Evolutionary conservation across 2,888 invertebrate genomes (phyloP).

Genomic region (Cantharis rustica): DNA sequence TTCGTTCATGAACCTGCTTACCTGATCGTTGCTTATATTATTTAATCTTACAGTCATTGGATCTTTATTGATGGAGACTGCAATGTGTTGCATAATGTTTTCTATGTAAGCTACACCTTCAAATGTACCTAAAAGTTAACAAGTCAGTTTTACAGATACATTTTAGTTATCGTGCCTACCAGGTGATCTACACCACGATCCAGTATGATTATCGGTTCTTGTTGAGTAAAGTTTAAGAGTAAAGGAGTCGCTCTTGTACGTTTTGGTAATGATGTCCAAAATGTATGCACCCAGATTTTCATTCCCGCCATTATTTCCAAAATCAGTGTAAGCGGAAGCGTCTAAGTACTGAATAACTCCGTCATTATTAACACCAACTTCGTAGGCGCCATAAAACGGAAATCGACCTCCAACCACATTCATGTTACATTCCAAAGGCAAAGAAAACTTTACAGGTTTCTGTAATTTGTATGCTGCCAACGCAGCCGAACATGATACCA

Average conservation of each 20-base stretch:
- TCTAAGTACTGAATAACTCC: conserved; percentile 73
- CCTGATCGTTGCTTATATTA: conserved; percentile 58
- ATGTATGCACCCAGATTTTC: conserved; percentile 58
- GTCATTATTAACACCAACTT: conserved; percentile 65
- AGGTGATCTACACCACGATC: conserved; percentile 70
- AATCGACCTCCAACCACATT: conserved; percentile 69
- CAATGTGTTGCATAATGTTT: conserved; percentile 56
- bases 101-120: conserved; percentile 39
- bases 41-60: conserved; percentile 62
- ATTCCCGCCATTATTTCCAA: conserved; percentile 59
- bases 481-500: conserved; percentile 68
- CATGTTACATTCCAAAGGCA: conserved; percentile 76
- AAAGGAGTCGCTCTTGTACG: conserved; percentile 64
- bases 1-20: conserved; percentile 62
- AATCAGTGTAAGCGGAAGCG: conserved; percentile 60
- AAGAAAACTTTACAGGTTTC: conserved; percentile 70
- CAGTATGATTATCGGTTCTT: conserved; percentile 67
- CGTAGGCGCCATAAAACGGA: conserved; percentile 66
- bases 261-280: conserved; percentile 59
- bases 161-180: conserved; percentile 56
- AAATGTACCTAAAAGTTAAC: neutral
- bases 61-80: conserved; percentile 60
- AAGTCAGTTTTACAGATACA: neutral
- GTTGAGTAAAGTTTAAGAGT: conserved; percentile 56
- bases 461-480: conserved; percentile 68